A percentile compares a stretch with the other conserved stretches of the same genome.
These are phyloP conservation scores for Myripristis murdjan DNA, from an alignment of 2,797 vertebrate species.

Conservation along the genomic window DNA sequence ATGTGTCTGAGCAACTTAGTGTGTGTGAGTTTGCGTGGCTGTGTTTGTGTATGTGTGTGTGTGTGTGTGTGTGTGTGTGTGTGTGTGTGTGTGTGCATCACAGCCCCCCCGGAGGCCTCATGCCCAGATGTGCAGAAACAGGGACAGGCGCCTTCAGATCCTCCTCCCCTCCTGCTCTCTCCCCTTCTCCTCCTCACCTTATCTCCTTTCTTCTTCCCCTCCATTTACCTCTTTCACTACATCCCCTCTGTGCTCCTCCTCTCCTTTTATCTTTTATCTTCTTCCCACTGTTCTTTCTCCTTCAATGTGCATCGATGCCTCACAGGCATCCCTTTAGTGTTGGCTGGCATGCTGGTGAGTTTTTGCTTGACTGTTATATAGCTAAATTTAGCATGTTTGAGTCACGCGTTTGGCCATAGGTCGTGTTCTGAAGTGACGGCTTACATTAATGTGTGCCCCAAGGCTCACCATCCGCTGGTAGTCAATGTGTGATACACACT, in stretches of 20 bases:
- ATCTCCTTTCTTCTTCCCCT: conserved; percentile 54
- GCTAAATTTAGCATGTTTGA: conserved; percentile 77
- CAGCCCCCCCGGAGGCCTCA: neutral
- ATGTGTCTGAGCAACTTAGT: neutral
- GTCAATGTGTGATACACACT: conserved; percentile 57
- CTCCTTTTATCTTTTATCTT: conserved; percentile 61
- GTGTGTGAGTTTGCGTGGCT: too few relatives aligned
- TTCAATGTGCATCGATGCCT: conserved; percentile 69
- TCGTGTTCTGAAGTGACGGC: conserved; percentile 71
- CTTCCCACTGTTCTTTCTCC: conserved; percentile 61
- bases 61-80: too few relatives aligned
- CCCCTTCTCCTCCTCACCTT: conserved; percentile 24
- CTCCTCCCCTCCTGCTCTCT: conserved; percentile 5
- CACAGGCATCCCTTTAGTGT: conserved; percentile 72
- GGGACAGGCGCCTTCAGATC: conserved; percentile 9
- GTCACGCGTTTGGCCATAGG: conserved; percentile 77
- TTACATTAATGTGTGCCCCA: conserved; percentile 76
- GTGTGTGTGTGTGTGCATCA: too few relatives aligned
- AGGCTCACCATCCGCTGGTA: conserved; percentile 68
- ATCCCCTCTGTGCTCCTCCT: conserved; percentile 31
- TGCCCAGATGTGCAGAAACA: conserved; percentile 20
- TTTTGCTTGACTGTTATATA: conserved; percentile 64
- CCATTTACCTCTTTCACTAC: conserved; percentile 56
- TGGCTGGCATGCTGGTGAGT: conserved; percentile 68
- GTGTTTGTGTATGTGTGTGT: too few relatives aligned